phyloP scores from a whole-genome alignment of 53 echinoderm and acorn worm species.

The Holothuria scabra region DNA sequence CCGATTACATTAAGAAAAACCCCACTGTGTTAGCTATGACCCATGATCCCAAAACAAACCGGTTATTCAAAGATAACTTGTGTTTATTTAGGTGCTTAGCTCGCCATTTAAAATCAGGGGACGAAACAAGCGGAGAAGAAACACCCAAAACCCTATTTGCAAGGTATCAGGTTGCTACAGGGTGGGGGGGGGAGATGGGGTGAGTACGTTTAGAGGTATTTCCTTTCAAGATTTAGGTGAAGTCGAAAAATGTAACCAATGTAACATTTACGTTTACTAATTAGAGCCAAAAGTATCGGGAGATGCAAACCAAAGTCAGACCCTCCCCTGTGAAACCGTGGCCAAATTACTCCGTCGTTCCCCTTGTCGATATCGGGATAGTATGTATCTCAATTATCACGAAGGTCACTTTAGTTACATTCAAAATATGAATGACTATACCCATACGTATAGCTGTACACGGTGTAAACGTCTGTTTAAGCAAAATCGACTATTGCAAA shows the following conservation, averaged over 20 bases:
- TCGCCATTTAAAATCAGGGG: constrained; percentile 21
- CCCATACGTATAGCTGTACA: no score
- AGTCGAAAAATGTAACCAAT: background rate
- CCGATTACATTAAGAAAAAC: no score
- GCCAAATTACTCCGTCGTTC: background rate
- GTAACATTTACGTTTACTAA: constrained; percentile 11
- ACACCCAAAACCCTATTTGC: constrained; percentile 8
- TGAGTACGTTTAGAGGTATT: constrained; percentile 12
- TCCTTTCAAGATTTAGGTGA: constrained; percentile 6
- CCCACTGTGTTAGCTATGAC: no score
- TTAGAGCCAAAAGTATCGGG: background rate
- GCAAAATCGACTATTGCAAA: no score
- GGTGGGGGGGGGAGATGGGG: no score
- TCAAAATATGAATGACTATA: background rate
- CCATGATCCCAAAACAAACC: no score
- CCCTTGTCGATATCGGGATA: constrained; percentile 4
- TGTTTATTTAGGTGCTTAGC: constrained; percentile 33
- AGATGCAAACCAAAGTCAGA: background rate
- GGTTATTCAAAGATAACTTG: no score
- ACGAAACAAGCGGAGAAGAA: background rate
- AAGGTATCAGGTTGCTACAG: background rate
- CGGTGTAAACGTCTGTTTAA: no score
- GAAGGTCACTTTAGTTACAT: constrained; percentile 40
- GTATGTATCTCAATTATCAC: constrained; percentile 24
- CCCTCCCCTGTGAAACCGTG: background rate